Evolutionary conservation across 1,140 invertebrate species (phyloP).

Genomic region (Octopus sinensis): DNA sequence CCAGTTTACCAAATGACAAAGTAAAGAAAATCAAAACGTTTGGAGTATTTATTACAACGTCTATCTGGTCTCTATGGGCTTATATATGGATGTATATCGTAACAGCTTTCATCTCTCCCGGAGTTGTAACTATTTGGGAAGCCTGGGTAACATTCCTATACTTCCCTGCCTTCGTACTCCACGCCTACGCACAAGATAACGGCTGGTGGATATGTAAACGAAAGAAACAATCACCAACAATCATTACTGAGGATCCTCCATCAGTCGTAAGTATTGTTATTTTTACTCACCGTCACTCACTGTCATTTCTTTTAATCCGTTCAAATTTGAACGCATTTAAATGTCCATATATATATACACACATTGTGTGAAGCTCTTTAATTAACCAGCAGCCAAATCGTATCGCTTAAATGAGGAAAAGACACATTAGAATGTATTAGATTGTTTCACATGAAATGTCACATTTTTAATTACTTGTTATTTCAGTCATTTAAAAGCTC

Average conservation of each 20-base stretch:
- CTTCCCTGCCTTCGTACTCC: conserved; percentile 61
- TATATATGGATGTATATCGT: conserved; percentile 59
- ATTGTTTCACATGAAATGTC: too few species aligned
- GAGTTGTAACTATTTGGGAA: conserved; percentile 60
- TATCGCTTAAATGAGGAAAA: too few species aligned
- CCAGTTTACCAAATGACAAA: conserved; percentile 40
- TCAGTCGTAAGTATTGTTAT: conserved; percentile 22
- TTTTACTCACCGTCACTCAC: too few species aligned
- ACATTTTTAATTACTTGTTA: too few species aligned
- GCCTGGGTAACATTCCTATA: conserved; percentile 63
- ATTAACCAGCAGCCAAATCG: too few species aligned
- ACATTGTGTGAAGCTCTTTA: too few species aligned
- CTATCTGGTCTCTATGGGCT: conserved; percentile 59
- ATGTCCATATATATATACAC: too few species aligned
- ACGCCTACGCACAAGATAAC: conserved; percentile 46
- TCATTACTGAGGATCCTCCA: conserved; percentile 5
- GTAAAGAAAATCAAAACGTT: conserved; percentile 56
- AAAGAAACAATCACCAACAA: conserved; percentile 23
- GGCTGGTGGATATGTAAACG: conserved; percentile 43
- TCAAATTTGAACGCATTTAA: too few species aligned
- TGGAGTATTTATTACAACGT: conserved; percentile 58
- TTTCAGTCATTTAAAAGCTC: too few species aligned
- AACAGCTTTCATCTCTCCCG: conserved; percentile 40
- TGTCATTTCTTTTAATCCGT: too few species aligned
- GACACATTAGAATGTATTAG: too few species aligned